Evolutionary conservation across 2,888 invertebrate species (phyloP).

Genomic region (Vanessa cardui): DNA sequence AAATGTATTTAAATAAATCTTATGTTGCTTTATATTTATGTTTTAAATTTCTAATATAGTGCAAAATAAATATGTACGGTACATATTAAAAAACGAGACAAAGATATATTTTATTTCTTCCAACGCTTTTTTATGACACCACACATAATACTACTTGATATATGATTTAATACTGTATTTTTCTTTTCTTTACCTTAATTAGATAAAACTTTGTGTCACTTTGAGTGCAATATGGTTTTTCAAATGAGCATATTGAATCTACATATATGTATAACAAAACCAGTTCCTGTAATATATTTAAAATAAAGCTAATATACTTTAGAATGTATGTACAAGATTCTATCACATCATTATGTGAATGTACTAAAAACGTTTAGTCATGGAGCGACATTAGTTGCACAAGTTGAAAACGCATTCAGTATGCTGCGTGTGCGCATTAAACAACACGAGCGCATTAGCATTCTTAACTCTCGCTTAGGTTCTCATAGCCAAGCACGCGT

Average conservation of each 20-base stretch:
- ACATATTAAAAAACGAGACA: too few relatives aligned
- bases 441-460: slow-evolving; percentile 78
- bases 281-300: neutral
- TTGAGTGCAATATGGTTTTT: too few relatives aligned
- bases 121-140: too few relatives aligned
- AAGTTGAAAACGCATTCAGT: slow-evolving; percentile 53
- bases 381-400: slow-evolving; percentile 52
- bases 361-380: slow-evolving; percentile 22
- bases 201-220: too few relatives aligned
- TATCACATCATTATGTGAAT: slow-evolving; percentile 12
- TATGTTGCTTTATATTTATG: neutral
- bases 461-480: slow-evolving; percentile 70
- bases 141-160: too few relatives aligned
- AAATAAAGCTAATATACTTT: neutral
- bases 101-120: too few relatives aligned
- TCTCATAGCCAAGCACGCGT: slow-evolving; percentile 61
- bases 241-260: too few relatives aligned
- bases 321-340: slow-evolving; percentile 2
- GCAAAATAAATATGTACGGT: too few relatives aligned
- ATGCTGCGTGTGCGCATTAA: slow-evolving; percentile 65
- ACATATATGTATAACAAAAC: neutral
- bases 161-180: too few relatives aligned
- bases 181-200: too few relatives aligned
- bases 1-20: neutral
- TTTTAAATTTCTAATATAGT: too few relatives aligned